phyloP scores from a whole-genome alignment of 1,140 invertebrate genomes.

The Tetragnatha versicolor region DNA sequence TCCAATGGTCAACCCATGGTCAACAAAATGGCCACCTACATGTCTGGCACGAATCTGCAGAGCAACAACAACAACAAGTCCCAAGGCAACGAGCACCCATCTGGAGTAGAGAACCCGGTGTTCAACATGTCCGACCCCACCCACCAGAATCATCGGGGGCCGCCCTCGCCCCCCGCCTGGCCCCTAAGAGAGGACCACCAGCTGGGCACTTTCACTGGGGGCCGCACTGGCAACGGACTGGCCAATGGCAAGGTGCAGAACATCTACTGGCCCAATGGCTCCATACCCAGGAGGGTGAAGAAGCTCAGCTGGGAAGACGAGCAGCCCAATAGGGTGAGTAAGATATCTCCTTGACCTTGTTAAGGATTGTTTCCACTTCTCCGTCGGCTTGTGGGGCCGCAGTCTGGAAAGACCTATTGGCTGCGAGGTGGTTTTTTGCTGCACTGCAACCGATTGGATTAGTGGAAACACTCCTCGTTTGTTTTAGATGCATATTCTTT shows the following conservation, averaged over 20 bases:
- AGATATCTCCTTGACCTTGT: neutral
- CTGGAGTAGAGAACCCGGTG: constrained; percentile 54
- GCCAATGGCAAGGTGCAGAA: constrained; percentile 55
- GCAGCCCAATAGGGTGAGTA: constrained; percentile 53
- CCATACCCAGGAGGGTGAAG: constrained; percentile 73
- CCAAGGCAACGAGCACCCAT: constrained; percentile 24
- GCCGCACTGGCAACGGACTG: constrained; percentile 24
- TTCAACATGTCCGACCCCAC: constrained; percentile 56
- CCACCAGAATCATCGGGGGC: constrained; percentile 29
- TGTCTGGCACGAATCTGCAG: constrained; percentile 50
- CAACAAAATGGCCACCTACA: constrained; percentile 58
- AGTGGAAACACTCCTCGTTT: too few relatives aligned
- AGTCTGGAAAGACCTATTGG: too few relatives aligned
- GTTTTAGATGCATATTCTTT: too few relatives aligned
- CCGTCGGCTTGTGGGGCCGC: too few relatives aligned
- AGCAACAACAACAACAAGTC: constrained; percentile 46
- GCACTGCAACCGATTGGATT: too few relatives aligned
- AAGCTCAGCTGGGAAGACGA: constrained; percentile 80
- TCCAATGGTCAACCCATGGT: constrained; percentile 56
- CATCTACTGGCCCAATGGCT: constrained; percentile 66
- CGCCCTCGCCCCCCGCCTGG: constrained; percentile 46
- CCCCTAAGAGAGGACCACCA: constrained; percentile 29
- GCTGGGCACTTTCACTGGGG: constrained; percentile 13
- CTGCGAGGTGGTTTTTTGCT: too few relatives aligned
- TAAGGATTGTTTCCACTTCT: neutral